phyloP scores from a whole-genome alignment of 2,797 vertebrate species.

The Strix occidentalis region DNA sequence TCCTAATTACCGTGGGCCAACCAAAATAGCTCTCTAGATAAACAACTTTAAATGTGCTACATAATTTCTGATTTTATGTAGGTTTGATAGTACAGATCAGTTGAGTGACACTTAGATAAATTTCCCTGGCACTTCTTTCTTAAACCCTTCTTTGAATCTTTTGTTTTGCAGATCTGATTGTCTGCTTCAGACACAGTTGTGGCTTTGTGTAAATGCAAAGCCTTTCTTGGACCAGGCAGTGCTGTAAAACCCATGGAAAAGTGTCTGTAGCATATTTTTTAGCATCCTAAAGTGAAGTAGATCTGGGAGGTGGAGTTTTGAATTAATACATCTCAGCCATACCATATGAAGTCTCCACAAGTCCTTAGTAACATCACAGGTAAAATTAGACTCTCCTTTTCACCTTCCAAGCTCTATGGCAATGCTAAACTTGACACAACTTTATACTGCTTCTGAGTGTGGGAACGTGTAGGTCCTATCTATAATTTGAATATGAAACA shows the following conservation, averaged over 20 bases:
- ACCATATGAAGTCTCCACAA: background rate
- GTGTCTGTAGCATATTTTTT: background rate
- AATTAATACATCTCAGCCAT: background rate
- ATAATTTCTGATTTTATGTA: background rate
- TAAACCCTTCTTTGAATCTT: background rate
- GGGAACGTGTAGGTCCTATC: background rate
- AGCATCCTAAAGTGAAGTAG: background rate
- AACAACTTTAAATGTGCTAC: background rate
- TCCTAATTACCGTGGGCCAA: background rate
- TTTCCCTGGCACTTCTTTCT: background rate
- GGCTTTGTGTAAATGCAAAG: background rate
- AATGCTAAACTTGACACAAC: background rate
- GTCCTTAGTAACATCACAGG: background rate
- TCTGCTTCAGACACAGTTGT: background rate
- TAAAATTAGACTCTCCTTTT: background rate
- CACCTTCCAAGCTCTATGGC: background rate
- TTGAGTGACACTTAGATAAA: background rate
- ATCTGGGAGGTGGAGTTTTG: background rate
- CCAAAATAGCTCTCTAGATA: background rate
- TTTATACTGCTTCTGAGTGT: background rate
- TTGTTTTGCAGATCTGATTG: background rate
- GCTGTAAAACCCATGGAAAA: background rate
- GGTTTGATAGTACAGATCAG: background rate
- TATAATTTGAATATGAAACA: background rate
- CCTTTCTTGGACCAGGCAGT: background rate